Base-by-base conservation (phyloP, 2,797 vertebrate species). In the Neoniphon sammara region DNA sequence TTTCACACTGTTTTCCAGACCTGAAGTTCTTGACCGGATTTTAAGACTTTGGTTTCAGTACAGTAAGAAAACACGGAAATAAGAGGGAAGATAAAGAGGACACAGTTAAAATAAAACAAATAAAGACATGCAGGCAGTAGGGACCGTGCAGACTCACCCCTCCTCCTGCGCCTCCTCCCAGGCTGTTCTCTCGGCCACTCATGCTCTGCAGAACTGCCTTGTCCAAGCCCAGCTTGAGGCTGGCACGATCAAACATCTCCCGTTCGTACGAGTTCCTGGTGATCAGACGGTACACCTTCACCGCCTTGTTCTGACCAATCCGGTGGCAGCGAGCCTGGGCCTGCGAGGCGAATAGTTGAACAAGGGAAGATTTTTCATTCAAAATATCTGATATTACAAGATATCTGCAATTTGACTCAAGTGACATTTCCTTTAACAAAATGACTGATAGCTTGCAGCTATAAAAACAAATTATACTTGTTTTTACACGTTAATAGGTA, bases 131-230 rank as follows among this genome's bases (percentile, higher is more conserved):
- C 31, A 34, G 31, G 5, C 7, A 34, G 14, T 46, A 5, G 31
- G n/a, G 34, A 46, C 21, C 59, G 8, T 11, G 25, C 15, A 66
- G 71, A 89, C 90, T 81, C 54, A 93, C 93, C 85, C 90, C 92
- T 89, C 90, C 92, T 21, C 91, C 92, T 1, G 86, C 53, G 21
- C 86, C 70, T 73, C 91, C 98, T 73, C 97, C 96, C 8, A 96
- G 93, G 82, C 95, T 97, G 92, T 95, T 98, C 81, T 99, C 98
- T 77, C 97, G 94, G 73, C 97, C 97, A 30, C 97, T 99, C 97
- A 99, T 99, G 92, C 98, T 99, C 93, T 99, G 98, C 73, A 99
- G 77, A 71, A 99, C 98, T 1, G 98, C 98, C 87, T 99, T 99
- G 92, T 99, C 98, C 78, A 99, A 92, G 21, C 98, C 98, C 88